Percentiles rank a stretch among this genome's conserved stretches.
phyloP scores from a whole-genome alignment of 2,113 vertebrate species.

The Agapornis roseicollis region DNA sequence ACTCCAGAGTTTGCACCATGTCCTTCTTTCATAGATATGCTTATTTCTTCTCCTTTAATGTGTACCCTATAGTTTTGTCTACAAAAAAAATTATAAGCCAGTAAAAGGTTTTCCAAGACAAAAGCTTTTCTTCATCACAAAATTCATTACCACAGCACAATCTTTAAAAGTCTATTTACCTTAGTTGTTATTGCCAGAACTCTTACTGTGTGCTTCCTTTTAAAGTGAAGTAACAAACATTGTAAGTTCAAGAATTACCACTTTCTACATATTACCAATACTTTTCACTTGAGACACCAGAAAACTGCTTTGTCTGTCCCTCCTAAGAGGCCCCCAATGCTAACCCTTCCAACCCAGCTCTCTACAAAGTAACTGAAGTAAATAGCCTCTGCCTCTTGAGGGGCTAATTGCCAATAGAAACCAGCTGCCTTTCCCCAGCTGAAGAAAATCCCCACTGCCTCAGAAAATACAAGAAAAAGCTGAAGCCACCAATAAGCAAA shows the following conservation, averaged over 20 bases:
- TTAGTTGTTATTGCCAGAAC: fast-evolving
- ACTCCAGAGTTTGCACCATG: fast-evolving
- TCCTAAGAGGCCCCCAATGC: fast-evolving
- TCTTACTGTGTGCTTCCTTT: fast-evolving
- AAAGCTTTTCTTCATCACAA: neutral
- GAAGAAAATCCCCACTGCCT: neutral
- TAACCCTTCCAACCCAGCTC: neutral
- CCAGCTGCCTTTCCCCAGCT: neutral
- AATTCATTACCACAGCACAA: fast-evolving
- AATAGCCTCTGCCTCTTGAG: neutral
- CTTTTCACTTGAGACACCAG: fast-evolving
- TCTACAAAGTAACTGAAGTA: neutral
- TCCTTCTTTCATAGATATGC: neutral
- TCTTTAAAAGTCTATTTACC: neutral
- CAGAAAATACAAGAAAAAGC: neutral
- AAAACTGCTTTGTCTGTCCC: fast-evolving
- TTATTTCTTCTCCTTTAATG: neutral
- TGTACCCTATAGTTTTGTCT: fast-evolving
- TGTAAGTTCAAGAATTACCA: fast-evolving
- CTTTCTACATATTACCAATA: fast-evolving
- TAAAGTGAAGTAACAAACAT: fast-evolving
- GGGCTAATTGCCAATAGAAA: neutral
- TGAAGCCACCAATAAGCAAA: neutral
- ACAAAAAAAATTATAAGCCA: neutral
- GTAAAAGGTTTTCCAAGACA: neutral